phyloP scores from a whole-genome alignment of 2,797 vertebrate genomes.

The Falco biarmicus region DNA sequence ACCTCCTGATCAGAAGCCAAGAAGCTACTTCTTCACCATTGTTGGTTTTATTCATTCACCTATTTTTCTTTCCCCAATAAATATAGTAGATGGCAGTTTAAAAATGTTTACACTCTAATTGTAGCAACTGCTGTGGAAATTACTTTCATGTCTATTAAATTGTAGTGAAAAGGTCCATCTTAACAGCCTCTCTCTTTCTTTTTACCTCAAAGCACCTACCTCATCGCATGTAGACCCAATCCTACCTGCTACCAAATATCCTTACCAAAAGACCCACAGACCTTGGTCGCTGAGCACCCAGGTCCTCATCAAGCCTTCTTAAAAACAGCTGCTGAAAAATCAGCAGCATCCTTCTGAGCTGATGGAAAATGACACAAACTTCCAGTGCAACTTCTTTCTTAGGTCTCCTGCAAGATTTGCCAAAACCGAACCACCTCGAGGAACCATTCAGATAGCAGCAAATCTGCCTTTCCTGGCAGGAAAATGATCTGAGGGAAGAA shows the following conservation, averaged over 20 bases:
- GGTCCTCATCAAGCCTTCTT: background rate
- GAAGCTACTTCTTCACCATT: background rate
- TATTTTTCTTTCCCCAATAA: constrained; percentile 13
- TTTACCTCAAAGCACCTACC: background rate
- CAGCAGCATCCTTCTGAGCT: background rate
- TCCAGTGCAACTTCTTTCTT: background rate
- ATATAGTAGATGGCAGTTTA: background rate
- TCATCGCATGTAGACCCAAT: background rate
- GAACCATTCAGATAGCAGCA: background rate
- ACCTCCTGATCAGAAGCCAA: constrained; percentile 11
- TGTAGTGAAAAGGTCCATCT: background rate
- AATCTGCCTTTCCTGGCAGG: background rate
- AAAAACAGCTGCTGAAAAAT: background rate
- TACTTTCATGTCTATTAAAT: background rate
- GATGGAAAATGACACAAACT: background rate
- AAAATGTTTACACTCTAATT: constrained; percentile 21
- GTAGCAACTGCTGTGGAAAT: constrained; percentile 18
- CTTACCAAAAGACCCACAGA: background rate
- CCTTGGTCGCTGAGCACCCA: background rate
- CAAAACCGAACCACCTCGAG: background rate
- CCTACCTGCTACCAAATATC: background rate
- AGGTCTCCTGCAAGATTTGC: background rate
- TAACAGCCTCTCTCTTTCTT: background rate
- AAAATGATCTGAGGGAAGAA: background rate
- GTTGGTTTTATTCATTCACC: background rate